phyloP scores from a whole-genome alignment of 2,888 invertebrate species.

The Habrosyne pyritoides region DNA sequence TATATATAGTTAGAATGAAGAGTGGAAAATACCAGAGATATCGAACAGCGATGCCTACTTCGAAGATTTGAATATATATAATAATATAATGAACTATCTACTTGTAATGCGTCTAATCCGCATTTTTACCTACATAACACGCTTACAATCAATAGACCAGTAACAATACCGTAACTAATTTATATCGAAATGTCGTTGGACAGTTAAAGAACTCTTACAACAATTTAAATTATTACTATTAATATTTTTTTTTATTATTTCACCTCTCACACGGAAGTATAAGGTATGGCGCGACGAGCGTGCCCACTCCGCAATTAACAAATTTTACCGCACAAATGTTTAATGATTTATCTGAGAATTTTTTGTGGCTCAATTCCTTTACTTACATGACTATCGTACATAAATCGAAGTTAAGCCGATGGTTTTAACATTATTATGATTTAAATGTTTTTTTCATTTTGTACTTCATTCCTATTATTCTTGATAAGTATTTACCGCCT shows the following conservation, averaged over 20 bases:
- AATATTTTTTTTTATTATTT: constrained; percentile 24
- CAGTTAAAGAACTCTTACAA: constrained; percentile 52
- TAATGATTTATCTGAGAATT: constrained; percentile 38
- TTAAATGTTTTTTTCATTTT: constrained; percentile 55
- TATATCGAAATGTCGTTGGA: constrained; percentile 58
- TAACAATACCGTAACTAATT: constrained; percentile 62
- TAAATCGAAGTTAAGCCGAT: constrained; percentile 70
- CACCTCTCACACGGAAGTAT: constrained; percentile 50
- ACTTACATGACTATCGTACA: constrained; percentile 67
- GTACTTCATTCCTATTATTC: constrained; percentile 64
- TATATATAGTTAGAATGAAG: constrained; percentile 61
- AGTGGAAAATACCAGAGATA: constrained; percentile 62
- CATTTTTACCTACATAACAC: constrained; percentile 75
- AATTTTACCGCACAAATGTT: constrained; percentile 8
- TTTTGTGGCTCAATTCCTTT: constrained; percentile 70
- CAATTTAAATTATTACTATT: constrained; percentile 29
- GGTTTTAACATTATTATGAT: constrained; percentile 57
- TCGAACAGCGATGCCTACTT: constrained; percentile 68
- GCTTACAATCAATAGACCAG: constrained; percentile 61
- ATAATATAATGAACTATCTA: constrained; percentile 75
- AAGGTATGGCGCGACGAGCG: constrained; percentile 50
- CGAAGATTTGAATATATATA: constrained; percentile 74
- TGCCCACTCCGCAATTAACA: constrained; percentile 24
- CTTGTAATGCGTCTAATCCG: constrained; percentile 67
- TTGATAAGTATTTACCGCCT: constrained; percentile 55